Percentiles rank a stretch among this genome's conserved stretches.
phyloP scores from a whole-genome alignment of 1,140 invertebrate genomes.

The Ips nitidus region DNA sequence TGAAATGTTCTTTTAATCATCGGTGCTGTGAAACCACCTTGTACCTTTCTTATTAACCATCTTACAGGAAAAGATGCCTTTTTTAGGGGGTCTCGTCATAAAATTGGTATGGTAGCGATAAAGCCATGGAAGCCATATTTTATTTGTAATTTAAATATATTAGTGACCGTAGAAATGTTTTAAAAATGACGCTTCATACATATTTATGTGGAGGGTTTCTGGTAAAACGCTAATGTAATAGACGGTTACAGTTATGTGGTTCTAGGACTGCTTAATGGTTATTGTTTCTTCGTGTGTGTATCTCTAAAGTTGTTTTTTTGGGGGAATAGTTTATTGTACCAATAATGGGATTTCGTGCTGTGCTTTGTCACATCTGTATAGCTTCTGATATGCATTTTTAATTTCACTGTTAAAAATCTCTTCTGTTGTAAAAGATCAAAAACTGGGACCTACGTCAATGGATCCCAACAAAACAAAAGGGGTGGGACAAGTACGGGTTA shows the following conservation, averaged over 20 bases:
- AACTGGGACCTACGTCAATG: no score
- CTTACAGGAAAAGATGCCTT: no score
- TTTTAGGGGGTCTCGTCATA: background rate
- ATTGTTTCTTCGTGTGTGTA: background rate
- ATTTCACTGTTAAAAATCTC: no score
- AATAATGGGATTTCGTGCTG: no score
- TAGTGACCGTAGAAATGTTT: background rate
- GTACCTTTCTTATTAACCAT: no score
- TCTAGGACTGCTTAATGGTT: background rate
- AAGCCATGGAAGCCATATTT: background rate
- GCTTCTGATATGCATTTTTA: no score
- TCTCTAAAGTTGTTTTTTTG: no score
- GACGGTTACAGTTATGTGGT: slow-evolving; percentile 1
- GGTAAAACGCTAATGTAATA: background rate
- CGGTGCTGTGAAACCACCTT: background rate
- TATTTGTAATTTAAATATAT: slow-evolving; percentile 5
- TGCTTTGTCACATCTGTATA: no score
- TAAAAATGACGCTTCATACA: background rate
- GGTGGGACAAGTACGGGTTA: background rate
- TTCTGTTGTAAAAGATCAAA: no score
- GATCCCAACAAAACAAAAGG: no score
- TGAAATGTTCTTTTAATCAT: slow-evolving; percentile 6
- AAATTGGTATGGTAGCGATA: background rate
- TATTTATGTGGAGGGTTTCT: background rate
- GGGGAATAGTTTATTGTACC: no score